These are phyloP conservation scores for Taxidea taxus DNA, from an alignment of 2,113 vertebrate species.

Conservation along the genomic window DNA sequence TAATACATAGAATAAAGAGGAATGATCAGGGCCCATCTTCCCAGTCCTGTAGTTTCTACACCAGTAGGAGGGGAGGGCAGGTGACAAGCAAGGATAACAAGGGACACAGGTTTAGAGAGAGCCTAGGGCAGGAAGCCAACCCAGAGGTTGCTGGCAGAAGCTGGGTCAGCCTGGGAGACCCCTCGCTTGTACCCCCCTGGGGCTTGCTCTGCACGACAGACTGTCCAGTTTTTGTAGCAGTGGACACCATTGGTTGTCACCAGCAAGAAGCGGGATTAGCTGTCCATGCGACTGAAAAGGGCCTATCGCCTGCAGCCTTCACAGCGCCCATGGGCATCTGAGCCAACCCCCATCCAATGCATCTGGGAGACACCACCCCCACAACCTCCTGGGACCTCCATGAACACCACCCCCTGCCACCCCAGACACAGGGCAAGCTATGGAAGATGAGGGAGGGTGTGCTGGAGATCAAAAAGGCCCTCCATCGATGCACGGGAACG, in stretches of 20 bases:
- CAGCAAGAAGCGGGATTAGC: no score
- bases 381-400: no score
- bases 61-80: neutral
- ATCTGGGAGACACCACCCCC: neutral
- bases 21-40: neutral
- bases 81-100: neutral
- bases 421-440: accelerated
- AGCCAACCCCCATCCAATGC: neutral
- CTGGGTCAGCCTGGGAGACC: no score
- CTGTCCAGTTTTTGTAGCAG: neutral
- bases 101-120: neutral
- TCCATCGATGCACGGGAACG: accelerated
- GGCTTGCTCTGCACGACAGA: accelerated
- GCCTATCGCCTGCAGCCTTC: accelerated
- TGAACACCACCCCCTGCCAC: accelerated
- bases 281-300: neutral
- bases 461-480: neutral
- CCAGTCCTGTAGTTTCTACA: neutral
- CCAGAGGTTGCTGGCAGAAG: neutral
- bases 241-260: accelerated
- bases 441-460: neutral
- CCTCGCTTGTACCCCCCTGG: accelerated
- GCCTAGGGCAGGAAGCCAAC: neutral
- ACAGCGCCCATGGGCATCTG: accelerated
- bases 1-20: neutral